Percentiles rank a stretch among this genome's conserved stretches.
Conservation (phyloP, 2,113 vertebrate genomes). For the Xenopus tropicalis region DNA sequence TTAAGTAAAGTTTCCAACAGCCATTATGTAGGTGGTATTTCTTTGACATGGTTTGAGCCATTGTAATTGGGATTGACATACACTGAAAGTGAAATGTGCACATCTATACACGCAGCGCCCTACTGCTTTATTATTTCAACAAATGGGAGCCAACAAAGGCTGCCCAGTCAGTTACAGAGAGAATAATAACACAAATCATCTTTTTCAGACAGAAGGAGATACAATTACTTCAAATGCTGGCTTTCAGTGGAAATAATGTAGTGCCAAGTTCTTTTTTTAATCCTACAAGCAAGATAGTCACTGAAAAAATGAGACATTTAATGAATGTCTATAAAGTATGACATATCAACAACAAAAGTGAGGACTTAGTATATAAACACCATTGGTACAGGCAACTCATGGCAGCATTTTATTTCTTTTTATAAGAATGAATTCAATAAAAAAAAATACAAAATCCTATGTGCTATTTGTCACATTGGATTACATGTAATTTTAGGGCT, state of each 20-base stretch:
- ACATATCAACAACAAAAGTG: not conserved
- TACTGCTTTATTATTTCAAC: constrained; percentile 34
- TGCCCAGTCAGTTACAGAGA: constrained; percentile 38
- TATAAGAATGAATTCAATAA: too few relatives aligned
- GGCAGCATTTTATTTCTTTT: too few relatives aligned
- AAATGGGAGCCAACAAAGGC: constrained; percentile 41
- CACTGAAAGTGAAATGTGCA: constrained; percentile 26
- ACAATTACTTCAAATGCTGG: constrained; percentile 38
- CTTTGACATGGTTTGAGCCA: constrained; percentile 37
- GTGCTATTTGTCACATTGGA: too few relatives aligned
- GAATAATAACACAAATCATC: constrained; percentile 40
- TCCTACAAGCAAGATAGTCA: not conserved
- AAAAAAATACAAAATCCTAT: too few relatives aligned
- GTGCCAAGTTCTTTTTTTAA: constrained; percentile 17
- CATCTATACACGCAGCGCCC: constrained; percentile 37
- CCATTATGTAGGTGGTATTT: constrained; percentile 17
- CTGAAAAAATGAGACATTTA: not conserved
- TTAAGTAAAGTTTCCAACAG: constrained; percentile 16
- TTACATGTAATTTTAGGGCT: too few relatives aligned
- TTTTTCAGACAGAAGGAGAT: constrained; percentile 35
- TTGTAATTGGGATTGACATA: constrained; percentile 41
- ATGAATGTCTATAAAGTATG: not conserved
- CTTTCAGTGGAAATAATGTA: constrained; percentile 30
- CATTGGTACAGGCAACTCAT: too few relatives aligned
- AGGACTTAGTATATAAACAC: too few relatives aligned